Conservation (phyloP, 2,888 invertebrate species). For the Troides helena region DNA sequence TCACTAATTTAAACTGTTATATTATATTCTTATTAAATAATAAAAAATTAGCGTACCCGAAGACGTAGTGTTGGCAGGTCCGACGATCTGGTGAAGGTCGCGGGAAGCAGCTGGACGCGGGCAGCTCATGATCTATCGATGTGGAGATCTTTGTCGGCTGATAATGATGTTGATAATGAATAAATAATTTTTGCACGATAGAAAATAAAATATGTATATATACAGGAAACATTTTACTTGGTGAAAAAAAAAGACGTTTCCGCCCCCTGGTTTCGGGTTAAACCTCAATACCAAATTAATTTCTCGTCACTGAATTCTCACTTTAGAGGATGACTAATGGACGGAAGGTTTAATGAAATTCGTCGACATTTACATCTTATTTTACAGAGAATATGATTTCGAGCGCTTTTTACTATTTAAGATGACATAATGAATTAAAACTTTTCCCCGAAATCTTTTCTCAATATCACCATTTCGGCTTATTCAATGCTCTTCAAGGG, state of each 20-base stretch:
- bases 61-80: no score
- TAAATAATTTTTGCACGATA: not conserved
- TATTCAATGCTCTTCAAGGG: no score
- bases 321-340: constrained; percentile 12
- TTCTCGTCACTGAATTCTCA: constrained; percentile 13
- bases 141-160: not conserved
- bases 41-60: not conserved
- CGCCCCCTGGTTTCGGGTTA: not conserved
- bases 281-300: constrained; percentile 16
- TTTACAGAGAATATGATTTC: not conserved
- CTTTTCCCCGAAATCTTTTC: not conserved
- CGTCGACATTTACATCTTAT: constrained; percentile 11
- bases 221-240: not conserved
- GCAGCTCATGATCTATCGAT: no score
- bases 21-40: not conserved
- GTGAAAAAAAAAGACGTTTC: not conserved
- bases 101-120: no score
- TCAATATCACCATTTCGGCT: not conserved
- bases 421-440: not conserved
- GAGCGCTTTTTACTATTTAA: not conserved
- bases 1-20: no score
- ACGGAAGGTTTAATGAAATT: constrained; percentile 18
- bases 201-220: not conserved
- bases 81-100: no score
- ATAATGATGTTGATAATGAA: not conserved